Evolutionary conservation across 2,888 invertebrate species (phyloP).

Genomic region (Pristionchus maxplancki): DNA sequence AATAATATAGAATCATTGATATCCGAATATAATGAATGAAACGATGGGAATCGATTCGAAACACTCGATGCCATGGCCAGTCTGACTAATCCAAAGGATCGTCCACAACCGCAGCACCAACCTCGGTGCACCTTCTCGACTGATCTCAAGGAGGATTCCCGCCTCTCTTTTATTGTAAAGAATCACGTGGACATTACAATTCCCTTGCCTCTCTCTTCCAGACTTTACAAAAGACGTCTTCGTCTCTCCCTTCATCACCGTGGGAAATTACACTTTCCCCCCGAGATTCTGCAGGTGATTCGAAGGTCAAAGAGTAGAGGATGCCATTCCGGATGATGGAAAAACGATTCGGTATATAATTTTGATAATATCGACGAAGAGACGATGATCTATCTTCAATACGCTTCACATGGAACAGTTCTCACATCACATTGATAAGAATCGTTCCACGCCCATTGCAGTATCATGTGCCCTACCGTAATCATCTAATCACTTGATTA

Average conservation of each 20-base stretch:
- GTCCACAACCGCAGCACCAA: background rate
- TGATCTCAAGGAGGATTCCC: slow-evolving; percentile 38
- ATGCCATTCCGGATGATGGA: background rate
- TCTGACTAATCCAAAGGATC: background rate
- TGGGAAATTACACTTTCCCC: slow-evolving; percentile 31
- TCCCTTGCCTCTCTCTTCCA: background rate
- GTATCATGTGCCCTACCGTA: background rate
- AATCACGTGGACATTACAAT: slow-evolving; percentile 47
- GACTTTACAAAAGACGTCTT: slow-evolving; percentile 36
- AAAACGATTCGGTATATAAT: too few species aligned
- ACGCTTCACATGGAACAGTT: too few species aligned
- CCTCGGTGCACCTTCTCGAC: background rate
- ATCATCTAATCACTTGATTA: background rate
- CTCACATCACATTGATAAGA: too few species aligned
- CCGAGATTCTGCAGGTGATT: background rate
- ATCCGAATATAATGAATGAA: too few species aligned
- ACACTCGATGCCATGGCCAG: background rate
- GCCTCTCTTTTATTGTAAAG: slow-evolving; percentile 35
- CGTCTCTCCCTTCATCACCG: slow-evolving; percentile 14
- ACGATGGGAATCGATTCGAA: background rate
- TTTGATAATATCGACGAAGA: too few species aligned
- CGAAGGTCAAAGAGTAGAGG: background rate
- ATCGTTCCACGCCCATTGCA: too few species aligned
- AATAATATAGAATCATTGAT: too few species aligned
- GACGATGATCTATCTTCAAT: too few species aligned